Conservation (phyloP, 2,113 vertebrate genomes). For the Seriola rivoliana region DNA sequence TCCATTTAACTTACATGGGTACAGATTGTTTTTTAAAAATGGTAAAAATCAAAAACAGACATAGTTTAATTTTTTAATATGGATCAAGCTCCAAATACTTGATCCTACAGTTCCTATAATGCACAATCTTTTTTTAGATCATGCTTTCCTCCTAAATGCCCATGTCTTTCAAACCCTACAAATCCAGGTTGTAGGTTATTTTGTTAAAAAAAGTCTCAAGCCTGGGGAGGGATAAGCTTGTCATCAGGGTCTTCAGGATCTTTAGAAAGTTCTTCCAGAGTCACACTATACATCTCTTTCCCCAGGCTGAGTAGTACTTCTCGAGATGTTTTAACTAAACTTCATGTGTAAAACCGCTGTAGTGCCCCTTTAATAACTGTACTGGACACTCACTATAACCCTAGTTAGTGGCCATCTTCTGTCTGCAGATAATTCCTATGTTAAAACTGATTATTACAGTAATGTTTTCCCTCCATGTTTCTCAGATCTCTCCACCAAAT, state of each 20-base stretch:
- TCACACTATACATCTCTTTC: neutral
- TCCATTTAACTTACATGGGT: neutral
- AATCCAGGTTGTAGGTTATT: too few relatives aligned
- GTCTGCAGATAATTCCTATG: neutral
- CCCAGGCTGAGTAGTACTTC: neutral
- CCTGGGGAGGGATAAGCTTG: too few relatives aligned
- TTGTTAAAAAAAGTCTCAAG: too few relatives aligned
- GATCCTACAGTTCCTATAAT: neutral
- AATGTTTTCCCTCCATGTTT: neutral
- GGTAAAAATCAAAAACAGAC: neutral
- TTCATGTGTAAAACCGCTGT: neutral
- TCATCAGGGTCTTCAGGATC: neutral
- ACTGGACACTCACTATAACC: neutral
- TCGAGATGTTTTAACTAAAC: neutral
- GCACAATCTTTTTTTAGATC: neutral
- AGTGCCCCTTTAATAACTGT: neutral
- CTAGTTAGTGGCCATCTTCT: neutral
- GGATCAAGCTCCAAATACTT: neutral
- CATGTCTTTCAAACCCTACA: neutral
- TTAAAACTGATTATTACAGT: neutral
- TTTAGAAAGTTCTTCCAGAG: neutral
- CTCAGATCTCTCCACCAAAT: constrained; percentile 92
- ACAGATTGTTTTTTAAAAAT: neutral
- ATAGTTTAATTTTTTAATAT: neutral
- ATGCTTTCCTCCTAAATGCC: neutral